Base-by-base conservation (phyloP, 1,140 invertebrate genomes). In the Calliopsis andreniformis region DNA sequence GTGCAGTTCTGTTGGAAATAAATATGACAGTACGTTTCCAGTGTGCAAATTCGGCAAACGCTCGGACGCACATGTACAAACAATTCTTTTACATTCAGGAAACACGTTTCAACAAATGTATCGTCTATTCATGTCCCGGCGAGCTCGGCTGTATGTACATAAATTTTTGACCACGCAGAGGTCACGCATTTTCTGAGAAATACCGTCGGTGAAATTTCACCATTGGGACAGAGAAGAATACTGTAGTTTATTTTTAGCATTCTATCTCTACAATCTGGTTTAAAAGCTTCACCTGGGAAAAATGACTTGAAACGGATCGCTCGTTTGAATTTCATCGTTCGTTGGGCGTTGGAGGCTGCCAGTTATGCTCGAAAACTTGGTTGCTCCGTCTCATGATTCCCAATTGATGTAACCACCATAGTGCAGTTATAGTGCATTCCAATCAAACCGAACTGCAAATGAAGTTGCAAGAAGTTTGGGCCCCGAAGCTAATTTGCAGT, bases 1-100 rank as follows among this genome's bases (percentile, higher is more conserved):
- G 25, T n/a, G 51, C 35, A 23, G 30, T 20, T 18, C 1, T 14
- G 14, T 18, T 32, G 58, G 58, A 71, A 51, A 63, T 71, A 63
- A 62, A 71, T 71, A 71, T 28, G 69, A 71, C 69, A 39, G 58
- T 25, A 45, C 20, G 23, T 63, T 71, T 71, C 69, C 58, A 58
- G 58, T 23, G 18, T 1, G 30, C 18, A 39, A 58, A 51, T 23
- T 14, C 58, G 62, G 28, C 23, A 18, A 62, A 62, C 58, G 58
- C 58, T 28, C 45, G 30, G 59, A 39, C 32, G 58, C 43, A 51
- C 58, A n/a, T 56, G 20, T 14, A 3, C 43, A n/a, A 32, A 18
- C 23, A 2, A 12, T n/a, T 32, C 49, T 53, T 16, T 39, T 18
- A 3, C 28, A 20, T 4, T 18, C 23, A 18, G 30, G 43, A 35